Evolutionary conservation across 2,888 invertebrate species (phyloP).

Genomic region (Hydroisotoma schaefferi): DNA sequence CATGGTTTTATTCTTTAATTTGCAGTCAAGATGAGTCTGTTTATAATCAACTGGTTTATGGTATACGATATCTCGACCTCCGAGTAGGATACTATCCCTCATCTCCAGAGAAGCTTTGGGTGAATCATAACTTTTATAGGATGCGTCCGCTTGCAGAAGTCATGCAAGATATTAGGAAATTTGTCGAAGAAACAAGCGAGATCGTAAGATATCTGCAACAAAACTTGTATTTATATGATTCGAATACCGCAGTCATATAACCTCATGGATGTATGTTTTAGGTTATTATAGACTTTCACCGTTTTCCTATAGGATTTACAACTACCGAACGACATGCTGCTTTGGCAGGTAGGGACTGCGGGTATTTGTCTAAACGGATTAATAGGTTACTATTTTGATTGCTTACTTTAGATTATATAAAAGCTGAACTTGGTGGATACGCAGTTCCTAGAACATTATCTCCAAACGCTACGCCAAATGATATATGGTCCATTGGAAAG

Average conservation of each 20-base stretch:
- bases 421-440: conserved; percentile 59
- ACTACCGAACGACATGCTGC: conserved; percentile 58
- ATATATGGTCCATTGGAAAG: conserved; percentile 59
- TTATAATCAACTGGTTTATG: conserved; percentile 79
- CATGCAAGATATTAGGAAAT: conserved; percentile 49
- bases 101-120: conserved; percentile 58
- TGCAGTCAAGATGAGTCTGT: conserved; percentile 72
- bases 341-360: conserved; percentile 52
- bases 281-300: conserved; percentile 74
- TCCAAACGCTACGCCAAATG: conserved; percentile 57
- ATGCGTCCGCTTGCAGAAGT: conserved; percentile 61
- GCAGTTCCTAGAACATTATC: conserved; percentile 57
- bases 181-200: conserved; percentile 55
- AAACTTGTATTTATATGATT: not conserved
- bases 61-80: conserved; percentile 72
- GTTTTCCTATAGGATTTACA: conserved; percentile 68
- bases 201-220: conserved; percentile 52
- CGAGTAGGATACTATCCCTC: conserved; percentile 67
- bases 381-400: no score
- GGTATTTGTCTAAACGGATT: no score
- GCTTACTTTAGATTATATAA: conserved; percentile 54
- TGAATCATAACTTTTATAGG: conserved; percentile 69
- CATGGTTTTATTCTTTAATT: not conserved
- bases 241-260: no score
- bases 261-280: conserved; percentile 25